Percentiles rank a stretch among this genome's conserved stretches.
Conservation (phyloP, 64 coral and sea anemone genomes). For the Actinia equina region DNA sequence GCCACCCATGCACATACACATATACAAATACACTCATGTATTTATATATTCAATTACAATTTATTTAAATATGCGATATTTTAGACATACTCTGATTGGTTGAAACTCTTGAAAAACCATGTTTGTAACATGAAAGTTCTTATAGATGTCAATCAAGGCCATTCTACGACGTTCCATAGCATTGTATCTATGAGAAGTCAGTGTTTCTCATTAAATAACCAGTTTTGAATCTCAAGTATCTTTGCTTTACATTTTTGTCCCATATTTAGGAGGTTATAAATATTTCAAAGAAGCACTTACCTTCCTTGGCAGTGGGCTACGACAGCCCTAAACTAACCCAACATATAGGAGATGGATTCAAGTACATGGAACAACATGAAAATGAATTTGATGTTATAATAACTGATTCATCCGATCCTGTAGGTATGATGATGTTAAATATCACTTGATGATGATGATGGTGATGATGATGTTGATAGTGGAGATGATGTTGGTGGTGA, state of each 20-base stretch:
- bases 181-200: too few species aligned
- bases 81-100: too few species aligned
- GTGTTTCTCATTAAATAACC: not conserved
- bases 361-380: constrained; percentile 88
- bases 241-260: not conserved
- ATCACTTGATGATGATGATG: not conserved
- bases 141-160: too few species aligned
- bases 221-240: not conserved
- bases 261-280: constrained; percentile 78
- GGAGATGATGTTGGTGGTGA: too few species aligned
- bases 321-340: constrained; percentile 73
- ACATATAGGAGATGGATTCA: constrained; percentile 89
- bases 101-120: too few species aligned
- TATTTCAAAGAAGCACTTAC: constrained; percentile 80
- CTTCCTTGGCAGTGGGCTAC: constrained; percentile 74
- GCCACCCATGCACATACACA: too few species aligned
- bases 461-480: too few species aligned
- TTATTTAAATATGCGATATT: too few species aligned
- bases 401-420: constrained; percentile 91
- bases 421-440: constrained; percentile 43
- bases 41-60: too few species aligned
- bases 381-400: constrained; percentile 96
- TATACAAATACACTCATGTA: too few species aligned
- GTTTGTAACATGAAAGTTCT: too few species aligned
- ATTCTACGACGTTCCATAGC: too few species aligned